Evolutionary conservation across 2,113 vertebrate genomes (phyloP).

Genomic region (Acanthochromis polyacanthus): DNA sequence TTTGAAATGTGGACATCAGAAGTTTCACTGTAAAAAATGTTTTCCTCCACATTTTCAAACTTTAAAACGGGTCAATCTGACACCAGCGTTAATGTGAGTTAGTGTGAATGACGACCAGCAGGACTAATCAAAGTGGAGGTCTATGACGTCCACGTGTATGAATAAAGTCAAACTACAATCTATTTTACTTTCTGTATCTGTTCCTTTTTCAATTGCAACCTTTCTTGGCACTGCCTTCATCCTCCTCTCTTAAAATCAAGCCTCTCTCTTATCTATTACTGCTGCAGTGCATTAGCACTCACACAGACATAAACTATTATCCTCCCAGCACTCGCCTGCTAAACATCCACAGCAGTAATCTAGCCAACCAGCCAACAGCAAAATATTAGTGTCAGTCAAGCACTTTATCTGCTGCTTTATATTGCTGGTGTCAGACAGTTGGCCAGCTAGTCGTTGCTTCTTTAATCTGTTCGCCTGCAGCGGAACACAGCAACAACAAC

Average conservation of each 20-base stretch:
- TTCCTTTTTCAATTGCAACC: too few species aligned
- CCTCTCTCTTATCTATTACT: background rate
- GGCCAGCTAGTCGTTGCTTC: background rate
- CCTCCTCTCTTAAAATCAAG: background rate
- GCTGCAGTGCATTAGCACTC: background rate
- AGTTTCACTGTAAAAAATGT: too few species aligned
- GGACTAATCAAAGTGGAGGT: too few species aligned
- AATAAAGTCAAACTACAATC: too few species aligned
- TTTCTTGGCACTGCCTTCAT: too few species aligned
- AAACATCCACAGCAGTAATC: background rate
- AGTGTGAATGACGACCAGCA: too few species aligned
- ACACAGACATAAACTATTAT: background rate
- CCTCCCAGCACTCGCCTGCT: background rate
- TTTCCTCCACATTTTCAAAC: too few species aligned
- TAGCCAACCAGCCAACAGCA: slow-evolving; percentile 3
- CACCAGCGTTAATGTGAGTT: too few species aligned
- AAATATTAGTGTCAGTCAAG: slow-evolving; percentile 30
- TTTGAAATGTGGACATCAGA: too few species aligned
- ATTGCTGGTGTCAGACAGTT: slow-evolving; percentile 13
- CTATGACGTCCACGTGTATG: too few species aligned
- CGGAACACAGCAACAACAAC: background rate
- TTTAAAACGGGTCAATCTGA: too few species aligned
- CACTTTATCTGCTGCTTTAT: slow-evolving; percentile 21
- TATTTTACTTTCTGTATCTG: too few species aligned
- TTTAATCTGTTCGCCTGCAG: background rate